Conservation (phyloP, 2,113 vertebrate species). For the Entosphenus tridentatus region DNA sequence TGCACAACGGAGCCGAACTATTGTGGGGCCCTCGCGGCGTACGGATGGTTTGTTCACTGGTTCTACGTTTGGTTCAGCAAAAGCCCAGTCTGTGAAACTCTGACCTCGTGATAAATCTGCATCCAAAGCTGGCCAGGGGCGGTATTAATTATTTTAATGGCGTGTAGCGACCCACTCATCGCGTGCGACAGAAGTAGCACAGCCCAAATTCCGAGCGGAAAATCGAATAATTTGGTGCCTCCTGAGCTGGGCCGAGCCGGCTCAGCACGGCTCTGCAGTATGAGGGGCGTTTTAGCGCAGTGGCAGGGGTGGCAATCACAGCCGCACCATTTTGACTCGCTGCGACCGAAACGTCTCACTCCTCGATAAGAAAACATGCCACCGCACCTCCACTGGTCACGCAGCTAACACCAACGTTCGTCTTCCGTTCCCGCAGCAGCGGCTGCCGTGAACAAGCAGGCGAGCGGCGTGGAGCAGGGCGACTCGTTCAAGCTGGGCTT, state of each 20-base stretch:
- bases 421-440: slow-evolving; percentile 14
- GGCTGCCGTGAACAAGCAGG: not conserved
- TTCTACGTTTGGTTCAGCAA: too few relatives aligned
- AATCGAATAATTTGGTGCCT: slow-evolving; percentile 39
- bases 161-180: too few relatives aligned
- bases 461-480: slow-evolving; percentile 12
- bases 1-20: not conserved
- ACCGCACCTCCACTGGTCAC: slow-evolving; percentile 24
- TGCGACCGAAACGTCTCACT: slow-evolving; percentile 18
- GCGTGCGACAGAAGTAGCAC: too few relatives aligned
- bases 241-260: slow-evolving; percentile 50
- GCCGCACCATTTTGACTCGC: slow-evolving; percentile 54
- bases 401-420: slow-evolving; percentile 22
- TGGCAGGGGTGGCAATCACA: slow-evolving; percentile 54
- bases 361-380: slow-evolving; percentile 9
- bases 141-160: too few relatives aligned
- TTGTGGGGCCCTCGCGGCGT: too few relatives aligned
- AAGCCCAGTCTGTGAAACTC: too few relatives aligned
- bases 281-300: slow-evolving; percentile 51
- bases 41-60: too few relatives aligned
- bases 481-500: slow-evolving; percentile 27
- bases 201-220: not conserved
- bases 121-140: too few relatives aligned
- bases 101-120: too few relatives aligned
- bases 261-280: slow-evolving; percentile 81